Conservation (phyloP, 2,888 invertebrate species). For the Tuberolachnus salignus region DNA sequence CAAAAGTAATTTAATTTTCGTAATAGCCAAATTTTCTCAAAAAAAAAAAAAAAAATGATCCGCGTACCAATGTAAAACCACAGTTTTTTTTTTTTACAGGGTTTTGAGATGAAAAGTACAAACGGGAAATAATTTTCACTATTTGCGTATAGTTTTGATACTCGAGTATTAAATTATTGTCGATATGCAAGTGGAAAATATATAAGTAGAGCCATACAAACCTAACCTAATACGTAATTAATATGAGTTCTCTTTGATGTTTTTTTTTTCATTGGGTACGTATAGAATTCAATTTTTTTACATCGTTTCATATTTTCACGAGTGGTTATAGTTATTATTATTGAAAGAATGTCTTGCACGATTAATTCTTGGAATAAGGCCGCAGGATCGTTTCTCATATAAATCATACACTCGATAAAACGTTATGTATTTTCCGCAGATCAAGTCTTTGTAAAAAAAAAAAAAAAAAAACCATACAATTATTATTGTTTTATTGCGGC, state of each 20-base stretch:
- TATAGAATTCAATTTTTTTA: not conserved
- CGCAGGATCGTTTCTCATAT: not conserved
- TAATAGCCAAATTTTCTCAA: no score
- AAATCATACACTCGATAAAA: not conserved
- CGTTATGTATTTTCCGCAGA: not conserved
- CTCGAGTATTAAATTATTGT: not conserved
- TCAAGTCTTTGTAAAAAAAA: no score
- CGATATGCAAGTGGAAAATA: not conserved
- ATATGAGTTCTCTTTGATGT: constrained; percentile 22
- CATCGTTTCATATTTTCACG: not conserved
- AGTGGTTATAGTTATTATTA: not conserved
- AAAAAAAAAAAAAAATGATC: no score
- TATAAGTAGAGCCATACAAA: not conserved
- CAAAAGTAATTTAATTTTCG: no score
- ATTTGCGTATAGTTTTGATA: no score
- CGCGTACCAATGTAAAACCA: no score
- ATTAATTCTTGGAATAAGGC: not conserved
- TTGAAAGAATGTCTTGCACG: not conserved
- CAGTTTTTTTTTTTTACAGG: no score
- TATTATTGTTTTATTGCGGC: no score
- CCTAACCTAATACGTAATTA: not conserved
- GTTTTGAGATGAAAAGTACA: no score
- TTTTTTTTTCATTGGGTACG: not conserved
- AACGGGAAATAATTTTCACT: no score
- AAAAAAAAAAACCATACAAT: no score